Base-by-base conservation (phyloP, 1,140 invertebrate species). In the Dinoponera quadriceps region DNA sequence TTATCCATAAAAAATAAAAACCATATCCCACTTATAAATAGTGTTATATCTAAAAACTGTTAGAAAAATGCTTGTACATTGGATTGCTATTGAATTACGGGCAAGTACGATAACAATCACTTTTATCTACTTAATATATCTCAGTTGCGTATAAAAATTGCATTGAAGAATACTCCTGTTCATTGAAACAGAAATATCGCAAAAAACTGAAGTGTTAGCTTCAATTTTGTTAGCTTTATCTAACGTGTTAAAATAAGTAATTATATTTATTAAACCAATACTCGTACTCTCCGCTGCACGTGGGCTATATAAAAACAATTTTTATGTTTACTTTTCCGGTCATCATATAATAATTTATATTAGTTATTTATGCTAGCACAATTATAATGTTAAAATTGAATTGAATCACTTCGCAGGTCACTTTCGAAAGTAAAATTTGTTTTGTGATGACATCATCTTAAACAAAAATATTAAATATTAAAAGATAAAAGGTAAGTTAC, bases 121-220 rank as follows among this genome's bases (percentile, higher is more conserved):
- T 55, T 38, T 44, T 25, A 55, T 68, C 20, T 78, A 55, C 48
- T 66, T 54, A 44, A 55, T 25, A 62, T 44, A 51, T 3, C n/a
- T n/a, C 65, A 78, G 49, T 49, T 68, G 49, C 49, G 13, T 38
- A 33, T 38, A 38, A 55, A 38, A 68, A 78, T 78, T 77, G 73
- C 73, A 25, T 77, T 3, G 1, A 57, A 55, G 1, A 66, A 51
- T 5, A 60, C 4, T 75, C 7, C 18, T 57, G 16, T 57, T 78
- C 18, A 33, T 13, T 44, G 33, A 20, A 57, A 57, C 13, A 14
- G 29, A 49, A 16, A 22, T 75, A 51, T 63, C 20, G 22, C 49
- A n/a, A 38, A 13, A 65, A 63, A 65, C 7, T 33, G 14, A 63
- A 33, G 38, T 74, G 38, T 27, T 18, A 49, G n/a, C n/a, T n/a